Evolutionary conservation across 2,797 vertebrate species (phyloP).

Genomic region (Parotocinclus haroldoi): DNA sequence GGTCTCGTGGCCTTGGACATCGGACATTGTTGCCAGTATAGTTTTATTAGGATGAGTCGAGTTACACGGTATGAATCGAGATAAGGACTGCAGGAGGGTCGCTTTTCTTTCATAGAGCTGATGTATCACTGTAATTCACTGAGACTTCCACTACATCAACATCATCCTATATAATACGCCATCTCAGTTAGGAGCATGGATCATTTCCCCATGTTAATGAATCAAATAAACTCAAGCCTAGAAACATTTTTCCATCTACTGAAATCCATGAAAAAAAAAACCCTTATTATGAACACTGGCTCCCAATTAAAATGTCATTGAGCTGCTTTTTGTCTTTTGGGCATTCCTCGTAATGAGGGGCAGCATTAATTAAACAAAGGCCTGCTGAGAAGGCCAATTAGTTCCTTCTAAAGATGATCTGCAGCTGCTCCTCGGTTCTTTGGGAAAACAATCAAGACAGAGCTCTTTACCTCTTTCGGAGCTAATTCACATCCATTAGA

Average conservation of each 20-base stretch:
- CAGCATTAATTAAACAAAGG: slow-evolving; percentile 28
- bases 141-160: too few relatives aligned
- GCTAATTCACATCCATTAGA: too few relatives aligned
- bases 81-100: background rate
- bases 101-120: background rate
- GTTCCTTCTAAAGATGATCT: slow-evolving; percentile 5
- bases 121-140: background rate
- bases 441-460: background rate
- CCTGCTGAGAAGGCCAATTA: slow-evolving; percentile 30
- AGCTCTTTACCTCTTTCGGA: too few relatives aligned
- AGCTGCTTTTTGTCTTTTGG: slow-evolving; percentile 31
- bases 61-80: slow-evolving; percentile 45
- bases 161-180: too few relatives aligned
- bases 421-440: slow-evolving; percentile 17
- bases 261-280: background rate
- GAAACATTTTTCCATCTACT: too few relatives aligned
- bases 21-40: slow-evolving; percentile 54
- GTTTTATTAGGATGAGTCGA: slow-evolving; percentile 52
- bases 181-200: too few relatives aligned
- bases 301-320: slow-evolving; percentile 37
- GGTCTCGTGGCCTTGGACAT: slow-evolving; percentile 57
- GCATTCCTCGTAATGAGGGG: slow-evolving; percentile 15
- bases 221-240: too few relatives aligned
- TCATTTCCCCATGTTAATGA: too few relatives aligned
- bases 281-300: slow-evolving; percentile 22